Base-by-base conservation (phyloP, 2,888 invertebrate genomes). In the Ectemnius cavifrons region DNA sequence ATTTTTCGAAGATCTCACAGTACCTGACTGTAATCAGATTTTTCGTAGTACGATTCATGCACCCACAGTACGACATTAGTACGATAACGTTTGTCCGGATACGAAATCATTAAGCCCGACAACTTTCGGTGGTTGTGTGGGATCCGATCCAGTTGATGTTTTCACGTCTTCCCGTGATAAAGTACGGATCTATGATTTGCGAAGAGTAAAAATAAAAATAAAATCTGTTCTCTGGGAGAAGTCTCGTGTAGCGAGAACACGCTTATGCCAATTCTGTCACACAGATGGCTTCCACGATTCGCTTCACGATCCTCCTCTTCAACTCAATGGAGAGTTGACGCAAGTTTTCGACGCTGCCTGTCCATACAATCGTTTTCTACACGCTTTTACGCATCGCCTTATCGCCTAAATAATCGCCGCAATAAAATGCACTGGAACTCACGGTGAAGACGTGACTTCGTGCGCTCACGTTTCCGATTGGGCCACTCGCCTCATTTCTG, bases 261-360 rank as follows among this genome's bases (percentile, higher is more conserved):
- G 45, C 61, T 14, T 13, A 6, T 14, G 37, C 37, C 11, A 13
- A 16, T 28, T 58, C 75, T 68, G 70, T 78, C 27, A 69, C n/a
- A 76, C 80, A 75, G 71, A 78, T 65, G 11, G 2, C 49, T 5
- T 11, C 23, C 52, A 57, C 62, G 28, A 45, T 28, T 68, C 66
- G 56, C 64, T 72, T 20, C 67, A 23, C 28, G n/a, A 6, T 18
- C 57, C 52, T 45, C 27, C 18, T 49, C 46, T 45, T 14, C 23
- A 52, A 62, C 73, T 46, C 61, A 47, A 20, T 46, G 28, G n/a
- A 68, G 77, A 75, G 73, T 71, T 75, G n/a, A 45, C 64, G 83
- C 84, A 80, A 84, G 79, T 84, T 84, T 83, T 77, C 69, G 82
- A 79, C 80, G 75, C 76, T 85, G 80, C 81, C 47, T 63, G 84